These are phyloP conservation scores for Acrocyrtus sp. DNA, from an alignment of 2,888 invertebrate species.

Conservation along the genomic window DNA sequence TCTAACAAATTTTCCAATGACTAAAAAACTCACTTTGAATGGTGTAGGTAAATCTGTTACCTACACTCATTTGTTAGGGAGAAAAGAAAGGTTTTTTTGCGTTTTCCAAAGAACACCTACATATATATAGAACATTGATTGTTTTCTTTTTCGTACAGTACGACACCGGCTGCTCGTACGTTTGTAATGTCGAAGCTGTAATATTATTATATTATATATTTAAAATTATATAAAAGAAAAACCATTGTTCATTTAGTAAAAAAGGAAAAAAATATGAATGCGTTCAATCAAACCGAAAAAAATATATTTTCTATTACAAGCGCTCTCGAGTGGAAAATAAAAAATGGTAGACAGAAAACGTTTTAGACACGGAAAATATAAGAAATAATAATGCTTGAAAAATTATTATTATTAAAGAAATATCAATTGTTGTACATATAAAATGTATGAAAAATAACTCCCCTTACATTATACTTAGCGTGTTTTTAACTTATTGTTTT, in stretches of 20 bases:
- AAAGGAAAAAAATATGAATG: too few relatives aligned
- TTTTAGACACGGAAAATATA: constrained; percentile 28
- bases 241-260: constrained; percentile 48
- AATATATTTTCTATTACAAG: constrained; percentile 54
- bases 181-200: constrained; percentile 40
- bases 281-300: constrained; percentile 50
- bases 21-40: too few relatives aligned
- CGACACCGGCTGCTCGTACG: constrained; percentile 48
- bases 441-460: constrained; percentile 28
- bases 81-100: too few relatives aligned
- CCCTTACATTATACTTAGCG: constrained; percentile 45
- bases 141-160: constrained; percentile 34
- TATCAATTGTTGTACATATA: constrained; percentile 39
- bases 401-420: too few relatives aligned
- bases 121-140: too few relatives aligned
- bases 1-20: constrained; percentile 7
- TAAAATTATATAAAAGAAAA: constrained; percentile 21
- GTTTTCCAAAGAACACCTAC: too few relatives aligned
- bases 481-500: constrained; percentile 54
- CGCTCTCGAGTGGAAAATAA: constrained; percentile 47
- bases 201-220: constrained; percentile 27
- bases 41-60: too few relatives aligned
- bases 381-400: too few relatives aligned
- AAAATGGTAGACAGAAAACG: constrained; percentile 45
- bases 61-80: too few relatives aligned